These are phyloP conservation scores for Chelonus formosanus DNA, from an alignment of 2,888 invertebrate genomes.

Conservation along the genomic window DNA sequence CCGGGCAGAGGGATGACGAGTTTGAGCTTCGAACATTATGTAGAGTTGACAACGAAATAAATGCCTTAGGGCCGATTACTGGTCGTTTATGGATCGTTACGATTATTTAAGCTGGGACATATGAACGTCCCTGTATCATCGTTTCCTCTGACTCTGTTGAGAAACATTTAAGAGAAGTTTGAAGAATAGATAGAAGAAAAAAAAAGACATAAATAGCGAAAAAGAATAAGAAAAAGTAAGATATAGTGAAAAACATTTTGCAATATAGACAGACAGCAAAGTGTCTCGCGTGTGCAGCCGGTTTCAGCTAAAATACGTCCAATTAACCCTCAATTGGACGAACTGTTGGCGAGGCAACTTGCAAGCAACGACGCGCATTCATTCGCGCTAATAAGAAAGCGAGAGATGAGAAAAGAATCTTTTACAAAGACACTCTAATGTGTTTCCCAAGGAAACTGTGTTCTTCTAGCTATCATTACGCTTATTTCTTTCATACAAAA, in stretches of 20 bases:
- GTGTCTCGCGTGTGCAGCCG: constrained; percentile 41
- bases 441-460: neutral
- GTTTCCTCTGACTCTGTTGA: constrained; percentile 13
- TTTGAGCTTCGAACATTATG: constrained; percentile 25
- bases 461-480: too few species aligned
- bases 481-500: too few species aligned
- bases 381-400: constrained; percentile 51
- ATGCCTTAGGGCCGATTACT: constrained; percentile 34
- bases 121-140: constrained; percentile 6
- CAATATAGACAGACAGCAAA: constrained; percentile 13
- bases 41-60: constrained; percentile 34
- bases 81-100: constrained; percentile 28
- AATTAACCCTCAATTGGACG: constrained; percentile 57
- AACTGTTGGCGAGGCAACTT: constrained; percentile 47
- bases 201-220: neutral
- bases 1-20: constrained; percentile 27
- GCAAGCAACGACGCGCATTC: constrained; percentile 51
- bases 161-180: constrained; percentile 7
- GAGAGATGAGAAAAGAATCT: constrained; percentile 18
- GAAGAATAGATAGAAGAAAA: neutral
- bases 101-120: constrained; percentile 28
- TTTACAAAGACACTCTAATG: neutral
- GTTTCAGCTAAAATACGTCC: constrained; percentile 56
- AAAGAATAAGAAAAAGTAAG: neutral
- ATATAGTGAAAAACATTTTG: neutral